phyloP scores from a whole-genome alignment of 2,888 invertebrate genomes.

The Temnothorax rugatulus region DNA sequence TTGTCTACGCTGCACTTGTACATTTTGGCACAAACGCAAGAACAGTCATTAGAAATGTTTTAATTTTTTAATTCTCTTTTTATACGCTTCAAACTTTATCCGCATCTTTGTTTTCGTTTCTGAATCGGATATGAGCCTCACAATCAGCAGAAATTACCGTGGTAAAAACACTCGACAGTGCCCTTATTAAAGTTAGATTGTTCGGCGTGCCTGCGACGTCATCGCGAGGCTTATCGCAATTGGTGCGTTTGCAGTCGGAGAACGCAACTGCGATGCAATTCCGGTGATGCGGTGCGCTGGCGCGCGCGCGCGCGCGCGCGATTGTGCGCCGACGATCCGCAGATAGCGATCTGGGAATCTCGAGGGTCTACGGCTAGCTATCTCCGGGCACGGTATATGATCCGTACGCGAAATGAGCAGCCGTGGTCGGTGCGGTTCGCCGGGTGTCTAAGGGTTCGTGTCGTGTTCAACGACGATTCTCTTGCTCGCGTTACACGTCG shows the following conservation, averaged over 20 bases:
- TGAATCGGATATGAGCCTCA: background rate
- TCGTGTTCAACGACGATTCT: constrained; percentile 32
- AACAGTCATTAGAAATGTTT: too few species aligned
- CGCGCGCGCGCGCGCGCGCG: constrained; percentile 43
- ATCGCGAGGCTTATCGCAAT: constrained; percentile 22
- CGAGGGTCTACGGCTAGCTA: constrained; percentile 40
- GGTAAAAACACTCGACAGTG: background rate
- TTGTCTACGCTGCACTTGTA: too few species aligned
- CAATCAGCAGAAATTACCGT: background rate
- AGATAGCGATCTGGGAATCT: constrained; percentile 61
- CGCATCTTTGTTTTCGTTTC: background rate
- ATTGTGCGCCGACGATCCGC: constrained; percentile 46
- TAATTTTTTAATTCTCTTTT: too few species aligned
- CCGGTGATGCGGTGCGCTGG: constrained; percentile 41
- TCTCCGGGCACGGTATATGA: constrained; percentile 50
- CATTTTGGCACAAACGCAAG: too few species aligned
- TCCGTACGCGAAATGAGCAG: constrained; percentile 61
- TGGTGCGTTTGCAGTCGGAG: background rate
- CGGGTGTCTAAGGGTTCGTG: constrained; percentile 56
- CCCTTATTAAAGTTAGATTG: background rate
- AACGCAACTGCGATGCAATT: constrained; percentile 34
- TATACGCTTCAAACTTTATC: too few species aligned
- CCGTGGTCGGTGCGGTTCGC: constrained; percentile 51
- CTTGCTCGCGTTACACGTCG: constrained; percentile 46
- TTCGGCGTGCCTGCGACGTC: background rate